Evolutionary conservation across 1,140 invertebrate genomes (phyloP).

Genomic region (Drosophila nebulosa): DNA sequence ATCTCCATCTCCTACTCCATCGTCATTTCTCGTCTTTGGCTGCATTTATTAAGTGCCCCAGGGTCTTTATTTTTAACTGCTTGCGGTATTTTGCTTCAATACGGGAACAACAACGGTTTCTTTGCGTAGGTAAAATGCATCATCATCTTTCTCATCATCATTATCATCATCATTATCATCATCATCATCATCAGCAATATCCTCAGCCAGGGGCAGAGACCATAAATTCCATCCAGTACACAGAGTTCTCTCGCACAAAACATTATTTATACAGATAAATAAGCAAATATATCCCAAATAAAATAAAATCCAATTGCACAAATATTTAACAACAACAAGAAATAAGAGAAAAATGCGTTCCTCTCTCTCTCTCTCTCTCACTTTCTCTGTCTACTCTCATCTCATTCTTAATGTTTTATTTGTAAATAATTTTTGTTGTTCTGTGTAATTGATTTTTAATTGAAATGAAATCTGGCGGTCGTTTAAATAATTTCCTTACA

Average conservation of each 20-base stretch:
- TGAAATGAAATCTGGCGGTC: neutral
- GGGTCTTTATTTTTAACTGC: constrained; percentile 71
- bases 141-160: neutral
- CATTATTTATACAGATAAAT: constrained; percentile 1
- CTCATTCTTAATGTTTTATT: neutral
- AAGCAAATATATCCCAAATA: neutral
- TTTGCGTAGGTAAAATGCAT: constrained; percentile 68
- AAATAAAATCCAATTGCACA: constrained; percentile 8
- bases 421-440: neutral
- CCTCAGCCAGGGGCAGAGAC: neutral
- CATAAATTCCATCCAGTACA: neutral
- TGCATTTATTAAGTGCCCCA: constrained; percentile 46
- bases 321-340: neutral
- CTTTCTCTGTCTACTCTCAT: neutral
- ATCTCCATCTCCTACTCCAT: constrained; percentile 14
- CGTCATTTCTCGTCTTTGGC: constrained; percentile 11
- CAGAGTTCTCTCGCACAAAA: neutral
- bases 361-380: too few relatives aligned
- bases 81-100: constrained; percentile 12
- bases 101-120: constrained; percentile 36
- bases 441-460: neutral
- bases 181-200: neutral
- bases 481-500: neutral
- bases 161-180: constrained; percentile 3
- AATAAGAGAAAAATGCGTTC: neutral